Conservation (phyloP, 2,797 vertebrate genomes). For the Rhinoraja longicauda region DNA sequence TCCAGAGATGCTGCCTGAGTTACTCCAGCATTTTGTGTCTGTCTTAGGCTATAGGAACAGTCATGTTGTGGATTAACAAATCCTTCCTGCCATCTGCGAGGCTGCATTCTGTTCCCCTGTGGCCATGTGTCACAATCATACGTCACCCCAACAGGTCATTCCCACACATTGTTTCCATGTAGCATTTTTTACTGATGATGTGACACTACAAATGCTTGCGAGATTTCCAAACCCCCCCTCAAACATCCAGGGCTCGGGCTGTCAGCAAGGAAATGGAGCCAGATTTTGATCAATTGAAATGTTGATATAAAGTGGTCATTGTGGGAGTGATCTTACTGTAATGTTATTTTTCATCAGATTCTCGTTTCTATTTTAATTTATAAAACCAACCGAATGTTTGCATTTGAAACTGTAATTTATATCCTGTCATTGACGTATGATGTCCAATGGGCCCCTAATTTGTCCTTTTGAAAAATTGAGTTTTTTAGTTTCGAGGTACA, state of each 20-base stretch:
- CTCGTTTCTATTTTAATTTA: neutral
- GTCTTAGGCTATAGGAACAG: neutral
- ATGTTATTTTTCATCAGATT: neutral
- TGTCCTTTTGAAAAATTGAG: neutral
- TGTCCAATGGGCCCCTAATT: slow-evolving; percentile 10
- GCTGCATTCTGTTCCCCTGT: neutral
- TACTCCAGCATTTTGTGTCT: too few species aligned
- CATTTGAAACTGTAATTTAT: neutral
- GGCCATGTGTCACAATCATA: neutral
- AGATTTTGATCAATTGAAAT: slow-evolving; percentile 4
- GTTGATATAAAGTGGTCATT: slow-evolving; percentile 18
- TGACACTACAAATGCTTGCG: neutral
- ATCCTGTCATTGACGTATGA: neutral
- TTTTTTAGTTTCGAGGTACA: too few species aligned
- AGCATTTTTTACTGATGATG: slow-evolving; percentile 1
- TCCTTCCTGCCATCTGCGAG: neutral
- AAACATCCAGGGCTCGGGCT: slow-evolving; percentile 22
- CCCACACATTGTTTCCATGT: neutral
- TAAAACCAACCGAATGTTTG: slow-evolving; percentile 1
- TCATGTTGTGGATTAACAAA: neutral
- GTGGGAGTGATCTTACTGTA: neutral
- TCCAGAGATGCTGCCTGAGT: too few species aligned
- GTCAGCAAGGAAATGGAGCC: neutral
- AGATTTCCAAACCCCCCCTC: neutral
- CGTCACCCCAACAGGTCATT: neutral